Base-by-base conservation (phyloP, 2,113 vertebrate species). In the Dolichotis patagonum region DNA sequence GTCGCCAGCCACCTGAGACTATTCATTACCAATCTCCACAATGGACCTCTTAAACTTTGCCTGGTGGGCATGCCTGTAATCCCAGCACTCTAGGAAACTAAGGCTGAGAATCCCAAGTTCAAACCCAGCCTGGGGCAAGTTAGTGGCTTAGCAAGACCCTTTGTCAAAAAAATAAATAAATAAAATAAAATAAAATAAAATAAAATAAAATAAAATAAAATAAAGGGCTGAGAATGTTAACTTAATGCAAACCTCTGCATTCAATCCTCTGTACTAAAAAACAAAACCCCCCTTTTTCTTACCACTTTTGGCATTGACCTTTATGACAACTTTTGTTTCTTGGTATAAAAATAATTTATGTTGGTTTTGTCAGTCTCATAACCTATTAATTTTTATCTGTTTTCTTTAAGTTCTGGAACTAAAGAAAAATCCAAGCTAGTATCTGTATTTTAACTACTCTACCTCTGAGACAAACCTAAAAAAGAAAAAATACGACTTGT, bases 381-480 rank as follows among this genome's bases (percentile, higher is more conserved):
- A 81, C 43, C 1, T 52, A 73, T 35, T 73, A 46, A 94, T 96
- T 94, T 93, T 86, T 85, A 88, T 88, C 52, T 83, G n/a, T 90
- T 81, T 83, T 90, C 14, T 60, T 58, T 94, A 52, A 77, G 56
- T 89, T 95, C 78, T 69, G 90, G 60, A 90, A 88, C 75, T 85
- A 56, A 85, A 71, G 58, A 49, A 52, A 90, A 91, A 73, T 41
- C 32, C 22, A 46, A 16, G 16, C 85, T 86, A 38, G 62, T n/a
- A 56, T 80, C 41, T 73, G 38, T 89, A 16, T 84, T 96, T 85
- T 78, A 89, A 93, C 65, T 91, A 94, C 11, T 56, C 20, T 38
- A 75, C 41, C n/a, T 82, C 41, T 41, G 52, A 92, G 17, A 82
- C n/a, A 73, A 75, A 85, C 7, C 77, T 85, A 35, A 75, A 95